phyloP scores from a whole-genome alignment of 2,113 vertebrate species.

The Promerops cafer region DNA sequence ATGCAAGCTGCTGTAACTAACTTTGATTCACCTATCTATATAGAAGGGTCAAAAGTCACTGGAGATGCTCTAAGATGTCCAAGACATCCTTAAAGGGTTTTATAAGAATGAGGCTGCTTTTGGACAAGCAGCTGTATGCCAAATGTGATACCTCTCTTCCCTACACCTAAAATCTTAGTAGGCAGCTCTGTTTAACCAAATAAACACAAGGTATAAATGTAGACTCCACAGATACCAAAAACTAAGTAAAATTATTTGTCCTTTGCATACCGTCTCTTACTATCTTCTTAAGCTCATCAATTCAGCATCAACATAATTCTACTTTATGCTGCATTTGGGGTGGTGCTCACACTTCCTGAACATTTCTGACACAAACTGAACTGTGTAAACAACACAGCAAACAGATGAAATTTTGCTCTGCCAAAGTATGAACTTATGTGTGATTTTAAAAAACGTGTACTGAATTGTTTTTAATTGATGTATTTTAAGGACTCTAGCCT shows the following conservation, averaged over 20 bases:
- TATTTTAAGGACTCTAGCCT: background rate
- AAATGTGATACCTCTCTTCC: accelerated
- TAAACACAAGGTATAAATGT: background rate
- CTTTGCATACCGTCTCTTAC: background rate
- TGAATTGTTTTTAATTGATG: background rate
- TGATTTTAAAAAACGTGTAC: background rate
- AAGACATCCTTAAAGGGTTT: background rate
- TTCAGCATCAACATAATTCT: background rate
- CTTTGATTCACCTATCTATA: background rate
- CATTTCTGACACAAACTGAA: background rate
- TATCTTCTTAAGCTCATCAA: background rate
- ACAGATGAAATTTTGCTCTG: background rate
- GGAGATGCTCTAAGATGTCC: background rate
- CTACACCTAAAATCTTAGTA: background rate
- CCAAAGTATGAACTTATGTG: background rate
- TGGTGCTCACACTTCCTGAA: background rate
- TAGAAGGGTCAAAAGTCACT: background rate
- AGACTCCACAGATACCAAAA: background rate
- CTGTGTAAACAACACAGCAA: background rate
- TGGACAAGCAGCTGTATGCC: background rate
- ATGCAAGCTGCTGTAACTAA: background rate
- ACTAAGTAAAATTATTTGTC: background rate
- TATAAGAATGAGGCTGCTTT: background rate
- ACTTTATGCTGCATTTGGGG: accelerated
- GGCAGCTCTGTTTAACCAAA: background rate